Percentiles rank a stretch among this genome's conserved stretches.
Evolutionary conservation across 1,140 invertebrate species (phyloP).

Genomic region (Dendroctonus valens): DNA sequence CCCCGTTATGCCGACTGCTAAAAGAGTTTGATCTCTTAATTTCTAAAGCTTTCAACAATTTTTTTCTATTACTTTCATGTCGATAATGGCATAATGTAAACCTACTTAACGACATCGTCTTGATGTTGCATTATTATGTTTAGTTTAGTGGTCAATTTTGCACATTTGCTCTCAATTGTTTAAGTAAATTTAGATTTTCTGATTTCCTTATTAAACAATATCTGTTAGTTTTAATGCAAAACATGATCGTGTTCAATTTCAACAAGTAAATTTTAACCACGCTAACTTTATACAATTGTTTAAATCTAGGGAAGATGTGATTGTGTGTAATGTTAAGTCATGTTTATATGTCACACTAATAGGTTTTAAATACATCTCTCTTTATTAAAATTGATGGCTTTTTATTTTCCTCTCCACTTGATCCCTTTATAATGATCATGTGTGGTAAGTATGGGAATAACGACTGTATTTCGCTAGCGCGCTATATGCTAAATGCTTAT

Average conservation of each 20-base stretch:
- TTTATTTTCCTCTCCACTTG: neutral
- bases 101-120: too few relatives aligned
- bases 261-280: slow-evolving; percentile 39
- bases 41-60: slow-evolving; percentile 29
- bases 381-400: slow-evolving; percentile 36
- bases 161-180: too few relatives aligned
- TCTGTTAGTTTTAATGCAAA: slow-evolving; percentile 19
- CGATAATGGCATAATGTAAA: too few relatives aligned
- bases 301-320: slow-evolving; percentile 46
- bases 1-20: slow-evolving; percentile 12
- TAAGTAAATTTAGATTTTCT: too few relatives aligned
- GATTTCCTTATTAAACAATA: neutral
- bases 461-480: too few relatives aligned
- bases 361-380: slow-evolving; percentile 45
- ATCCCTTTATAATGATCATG: too few relatives aligned
- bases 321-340: slow-evolving; percentile 47
- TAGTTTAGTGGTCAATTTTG: too few relatives aligned
- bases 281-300: slow-evolving; percentile 42
- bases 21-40: slow-evolving; percentile 46
- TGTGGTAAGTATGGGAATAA: too few relatives aligned
- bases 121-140: too few relatives aligned
- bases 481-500: too few relatives aligned
- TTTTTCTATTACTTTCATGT: too few relatives aligned
- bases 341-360: slow-evolving; percentile 47
- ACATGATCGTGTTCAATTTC: slow-evolving; percentile 22